Base-by-base conservation (phyloP, 2,888 invertebrate species). In the Lordiphosa andalusiaca region DNA sequence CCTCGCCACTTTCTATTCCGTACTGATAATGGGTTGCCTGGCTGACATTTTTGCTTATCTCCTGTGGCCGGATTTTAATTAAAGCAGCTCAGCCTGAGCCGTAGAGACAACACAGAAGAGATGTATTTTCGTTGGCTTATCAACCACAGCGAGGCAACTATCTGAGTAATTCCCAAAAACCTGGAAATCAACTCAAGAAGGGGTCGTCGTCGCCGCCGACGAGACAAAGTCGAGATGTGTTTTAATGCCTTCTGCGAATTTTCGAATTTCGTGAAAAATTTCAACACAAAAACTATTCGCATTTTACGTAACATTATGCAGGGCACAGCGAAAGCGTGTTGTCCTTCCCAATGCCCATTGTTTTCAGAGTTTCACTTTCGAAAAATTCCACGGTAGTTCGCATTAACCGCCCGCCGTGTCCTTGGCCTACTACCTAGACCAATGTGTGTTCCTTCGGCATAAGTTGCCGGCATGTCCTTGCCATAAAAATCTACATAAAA, bases 401-500 rank as follows among this genome's bases (percentile, higher is more conserved):
- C 53, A 82, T 82, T 78, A 75, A 74, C 78, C 78, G 70, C 82
- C 82, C 58, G 75, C 39, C 53, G 75, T 48, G 71, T 42, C 77
- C 77, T 78, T 78, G 70, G 70, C 68, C 68, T 78, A 76, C 73
- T 82, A 51, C 46, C 47, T 56, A 39, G 48, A 57, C 65, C 56
- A 47, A 64, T 55, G 58, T 30, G 3, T n/a, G n/a, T n/a, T 3
- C 30, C 30, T 80, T 76, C 81, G 49, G 39, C 50, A 59, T 73
- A 81, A 71, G 48, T 69, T 39, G 38, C 42, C n/a, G 48, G 49
- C 61, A 49, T 72, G 63, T 63, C 68, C 67, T 76, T 67, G 72
- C 60, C 74, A 81, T 84, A 81, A 81, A 80, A 76, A 81, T 80
- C 81, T 73, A 74, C 74, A 81, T 81, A 84, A 84, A 84, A 77